These are phyloP conservation scores for Ivindomyrus marchei DNA, from an alignment of 2,113 vertebrate genomes.

Conservation along the genomic window DNA sequence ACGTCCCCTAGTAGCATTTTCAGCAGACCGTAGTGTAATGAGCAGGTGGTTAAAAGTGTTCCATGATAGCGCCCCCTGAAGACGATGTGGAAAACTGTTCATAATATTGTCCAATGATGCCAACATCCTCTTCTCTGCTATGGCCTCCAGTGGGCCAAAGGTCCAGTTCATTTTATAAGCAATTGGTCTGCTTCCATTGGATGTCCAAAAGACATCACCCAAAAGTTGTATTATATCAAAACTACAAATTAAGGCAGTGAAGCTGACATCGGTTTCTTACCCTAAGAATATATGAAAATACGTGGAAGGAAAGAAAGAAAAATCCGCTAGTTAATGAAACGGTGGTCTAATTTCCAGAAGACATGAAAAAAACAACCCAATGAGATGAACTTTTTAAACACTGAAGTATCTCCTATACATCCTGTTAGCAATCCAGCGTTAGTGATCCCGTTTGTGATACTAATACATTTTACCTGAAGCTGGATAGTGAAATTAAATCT, in stretches of 20 bases:
- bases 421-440: too few relatives aligned
- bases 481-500: background rate
- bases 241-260: background rate
- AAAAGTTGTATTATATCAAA: background rate
- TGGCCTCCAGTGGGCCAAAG: background rate
- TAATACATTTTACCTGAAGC: background rate
- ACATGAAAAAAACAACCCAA: background rate
- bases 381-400: background rate
- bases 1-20: background rate
- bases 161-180: background rate
- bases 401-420: background rate
- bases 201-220: background rate
- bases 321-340: background rate
- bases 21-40: background rate
- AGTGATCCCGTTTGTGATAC: background rate
- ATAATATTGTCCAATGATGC: background rate
- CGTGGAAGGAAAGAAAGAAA: background rate
- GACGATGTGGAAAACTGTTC: background rate
- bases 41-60: background rate
- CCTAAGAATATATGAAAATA: background rate
- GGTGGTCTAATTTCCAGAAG: background rate
- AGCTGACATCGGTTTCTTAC: background rate
- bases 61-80: background rate
- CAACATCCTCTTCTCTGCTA: background rate
- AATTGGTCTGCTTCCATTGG: background rate